Evolutionary conservation across 1,140 invertebrate species (phyloP), one percentile per base, ranked within the genome.

Genomic region (Pogonomyrmex californicus): DNA sequence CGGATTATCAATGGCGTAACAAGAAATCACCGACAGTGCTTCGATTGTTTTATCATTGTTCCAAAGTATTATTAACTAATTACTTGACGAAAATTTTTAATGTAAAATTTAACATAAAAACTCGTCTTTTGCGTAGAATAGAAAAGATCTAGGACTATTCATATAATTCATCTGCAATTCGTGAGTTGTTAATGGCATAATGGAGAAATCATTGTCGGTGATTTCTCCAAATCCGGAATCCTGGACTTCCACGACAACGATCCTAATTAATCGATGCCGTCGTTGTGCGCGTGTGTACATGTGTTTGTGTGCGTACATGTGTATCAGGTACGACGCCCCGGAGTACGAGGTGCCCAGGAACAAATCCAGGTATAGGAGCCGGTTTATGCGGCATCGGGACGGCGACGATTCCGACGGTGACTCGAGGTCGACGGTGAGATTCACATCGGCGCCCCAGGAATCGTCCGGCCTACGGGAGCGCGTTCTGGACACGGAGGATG

Each of bases 401-500:
- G 94, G 94, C 0, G 95, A 95, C 56, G 95, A 95, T 89, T 96
- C 95, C 51, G 95, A 95, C 88, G 94, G 94, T 3, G 94, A 95
- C 77, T 87, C 93, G 10, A 92, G 94, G 70, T 93, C 94, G 49
- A 95, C 92, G 23, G 95, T 93, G 36, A 92, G 93, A 75, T 95
- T 94, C 92, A 94, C 92, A 73, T 94, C 88, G 90, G 92, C 87
- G 85, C 92, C 91, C 63, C 92, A 91, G 90, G 94, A 94, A 49
- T 58, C 91, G 30, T 89, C 90, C 23, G 89, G 79, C 36, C 56
- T 91, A 91, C 96, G 98, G 71, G 98, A 98, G 93, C 96, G 97
- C 73, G 97, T 99, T 0, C 95, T 98, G 23, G 98, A 99, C 92
- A 98, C 98, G 3, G 98, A 99, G 95, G 98, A 99, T 92, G 98